These are phyloP conservation scores for Chrysoperla carnea DNA, from an alignment of 1,140 invertebrate genomes.

Conservation along the genomic window DNA sequence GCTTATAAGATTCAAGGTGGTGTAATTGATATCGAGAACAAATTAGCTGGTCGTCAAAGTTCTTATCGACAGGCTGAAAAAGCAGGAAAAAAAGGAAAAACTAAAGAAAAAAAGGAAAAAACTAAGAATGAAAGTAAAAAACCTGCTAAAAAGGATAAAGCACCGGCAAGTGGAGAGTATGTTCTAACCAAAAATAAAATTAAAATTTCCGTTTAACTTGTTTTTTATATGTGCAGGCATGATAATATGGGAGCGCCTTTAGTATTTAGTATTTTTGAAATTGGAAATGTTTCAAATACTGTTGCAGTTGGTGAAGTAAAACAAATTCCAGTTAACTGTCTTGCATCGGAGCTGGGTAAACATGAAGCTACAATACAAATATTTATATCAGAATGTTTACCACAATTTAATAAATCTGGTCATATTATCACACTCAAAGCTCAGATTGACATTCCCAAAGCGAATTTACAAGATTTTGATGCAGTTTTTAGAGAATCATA, in stretches of 20 bases:
- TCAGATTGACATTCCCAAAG: constrained; percentile 10
- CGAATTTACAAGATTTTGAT: constrained; percentile 11
- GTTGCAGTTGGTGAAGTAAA: constrained; percentile 8
- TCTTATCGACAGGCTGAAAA: not conserved
- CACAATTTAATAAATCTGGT: constrained; percentile 8
- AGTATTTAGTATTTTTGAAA: constrained; percentile 6
- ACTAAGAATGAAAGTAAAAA: not conserved
- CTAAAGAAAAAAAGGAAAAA: not conserved
- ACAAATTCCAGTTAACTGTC: constrained; percentile 9
- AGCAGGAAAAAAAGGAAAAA: constrained; percentile 5
- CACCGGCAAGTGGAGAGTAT: not conserved
- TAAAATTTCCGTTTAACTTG: too few species aligned
- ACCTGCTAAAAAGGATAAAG: not conserved
- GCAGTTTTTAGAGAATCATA: constrained; percentile 14
- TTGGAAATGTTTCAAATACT: constrained; percentile 11
- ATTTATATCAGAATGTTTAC: constrained; percentile 9
- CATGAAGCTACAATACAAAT: constrained; percentile 11
- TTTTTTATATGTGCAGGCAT: too few species aligned
- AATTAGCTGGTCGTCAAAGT: constrained; percentile 1
- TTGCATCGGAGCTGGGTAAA: constrained; percentile 6
- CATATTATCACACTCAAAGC: constrained; percentile 7
- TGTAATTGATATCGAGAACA: not conserved
- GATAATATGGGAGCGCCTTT: not conserved
- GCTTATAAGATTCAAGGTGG: constrained; percentile 8
- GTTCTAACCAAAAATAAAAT: too few species aligned